Evolutionary conservation across 1,140 invertebrate species (phyloP).

Genomic region (Pentalonia nigronervosa): DNA sequence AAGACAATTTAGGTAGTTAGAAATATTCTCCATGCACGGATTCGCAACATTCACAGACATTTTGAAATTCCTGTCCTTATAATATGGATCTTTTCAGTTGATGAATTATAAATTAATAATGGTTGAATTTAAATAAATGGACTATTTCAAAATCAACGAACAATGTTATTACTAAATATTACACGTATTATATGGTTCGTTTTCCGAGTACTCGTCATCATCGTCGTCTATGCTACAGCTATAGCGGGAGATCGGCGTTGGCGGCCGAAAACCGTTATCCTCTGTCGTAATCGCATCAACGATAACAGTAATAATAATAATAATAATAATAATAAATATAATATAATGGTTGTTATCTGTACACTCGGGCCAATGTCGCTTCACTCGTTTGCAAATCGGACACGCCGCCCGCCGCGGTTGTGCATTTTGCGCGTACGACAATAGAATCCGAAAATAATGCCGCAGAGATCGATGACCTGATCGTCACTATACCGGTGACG

Average conservation of each 20-base stretch:
- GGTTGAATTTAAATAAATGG: neutral
- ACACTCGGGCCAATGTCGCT: neutral
- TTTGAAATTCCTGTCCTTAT: neutral
- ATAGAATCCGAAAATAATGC: constrained; percentile 51
- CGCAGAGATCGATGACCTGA: constrained; percentile 53
- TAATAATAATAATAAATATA: neutral
- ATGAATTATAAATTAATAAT: neutral
- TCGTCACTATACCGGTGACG: neutral
- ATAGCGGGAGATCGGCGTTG: neutral
- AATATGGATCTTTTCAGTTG: neutral
- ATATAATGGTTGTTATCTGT: constrained; percentile 2
- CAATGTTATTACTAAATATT: neutral
- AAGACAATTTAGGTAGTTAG: neutral
- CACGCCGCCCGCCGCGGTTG: neutral
- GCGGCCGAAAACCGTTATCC: constrained; percentile 36
- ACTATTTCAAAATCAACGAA: neutral
- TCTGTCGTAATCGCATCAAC: neutral
- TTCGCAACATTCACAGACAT: neutral
- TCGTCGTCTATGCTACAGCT: neutral
- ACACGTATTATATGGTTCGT: neutral
- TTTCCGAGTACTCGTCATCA: neutral
- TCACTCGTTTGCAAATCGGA: constrained; percentile 37
- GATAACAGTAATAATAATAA: neutral
- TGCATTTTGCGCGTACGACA: constrained; percentile 27
- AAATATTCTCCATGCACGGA: neutral